Base-by-base conservation (phyloP, 2,888 invertebrate genomes). In the Acronicta aceris region DNA sequence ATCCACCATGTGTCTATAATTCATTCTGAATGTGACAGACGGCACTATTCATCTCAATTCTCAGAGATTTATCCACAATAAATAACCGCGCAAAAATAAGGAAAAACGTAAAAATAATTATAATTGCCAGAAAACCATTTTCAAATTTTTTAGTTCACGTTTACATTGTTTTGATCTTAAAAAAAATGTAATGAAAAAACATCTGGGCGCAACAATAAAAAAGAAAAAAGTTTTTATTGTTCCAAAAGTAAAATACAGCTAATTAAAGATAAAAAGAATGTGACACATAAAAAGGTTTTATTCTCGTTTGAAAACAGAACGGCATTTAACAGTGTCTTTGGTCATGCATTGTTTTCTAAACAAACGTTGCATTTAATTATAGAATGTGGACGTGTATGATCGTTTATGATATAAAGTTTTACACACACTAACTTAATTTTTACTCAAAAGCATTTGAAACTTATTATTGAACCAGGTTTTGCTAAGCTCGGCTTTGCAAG, bases 331-430 rank as follows among this genome's bases (percentile, higher is more conserved):
- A 78, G 76, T 75, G 82, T 82, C 83, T 71, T 64, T 68, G 69
- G 85, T 89, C 91, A 91, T 90, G 91, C 90, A 89, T 89, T 92
- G 92, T 92, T 89, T 87, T 86, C 81, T 79, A 91, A 92, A 93
- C 91, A 91, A 83, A 80, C 62, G 76, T 73, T 65, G 25, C 17
- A 64, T 78, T 77, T 79, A 85, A 82, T 79, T 78, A 78, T 68
- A 79, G 77, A 72, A 57, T 78, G 71, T 67, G 69, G 16, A 21
- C 55, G 55, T 64, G 76, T 59, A 60, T 74, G 75, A 74, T 71
- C 74, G 67, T 77, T 73, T 56, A 69, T 56, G 46, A 59, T 49
- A 41, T 64, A 57, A 61, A 52, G 58, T 56, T 45, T 38, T 15
- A 38, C 38, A 50, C 41, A 51, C 49, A 51, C 33, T 47, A 36